Percentiles rank a stretch among this genome's conserved stretches.
Evolutionary conservation across 2,888 invertebrate genomes (phyloP).

Genomic region (Noctua fimbriata): DNA sequence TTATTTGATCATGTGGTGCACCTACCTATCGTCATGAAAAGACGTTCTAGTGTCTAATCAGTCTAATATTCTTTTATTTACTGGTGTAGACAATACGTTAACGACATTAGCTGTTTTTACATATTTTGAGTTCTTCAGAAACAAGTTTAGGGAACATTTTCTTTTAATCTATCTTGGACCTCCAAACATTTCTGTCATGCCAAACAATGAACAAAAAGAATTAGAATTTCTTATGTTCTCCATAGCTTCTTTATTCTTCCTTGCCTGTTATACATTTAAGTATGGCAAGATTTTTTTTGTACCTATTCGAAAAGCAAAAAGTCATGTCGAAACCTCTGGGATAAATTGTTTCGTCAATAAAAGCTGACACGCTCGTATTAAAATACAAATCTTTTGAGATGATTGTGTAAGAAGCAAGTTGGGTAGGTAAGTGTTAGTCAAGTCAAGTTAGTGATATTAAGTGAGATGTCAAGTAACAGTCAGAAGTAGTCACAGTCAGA

Average conservation of each 20-base stretch:
- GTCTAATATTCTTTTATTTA: not conserved
- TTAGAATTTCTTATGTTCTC: not conserved
- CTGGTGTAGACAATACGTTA: not conserved
- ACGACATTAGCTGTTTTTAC: not conserved
- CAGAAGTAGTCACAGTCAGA: slow-evolving; percentile 70
- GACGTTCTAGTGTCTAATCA: not conserved
- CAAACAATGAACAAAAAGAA: not conserved
- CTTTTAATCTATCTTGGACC: not conserved
- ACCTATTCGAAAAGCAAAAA: not conserved
- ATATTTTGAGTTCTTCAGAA: not conserved
- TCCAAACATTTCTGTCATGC: not conserved
- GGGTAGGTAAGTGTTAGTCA: slow-evolving; percentile 63
- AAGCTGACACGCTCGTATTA: not conserved
- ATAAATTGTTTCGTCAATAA: not conserved
- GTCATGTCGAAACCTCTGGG: not conserved
- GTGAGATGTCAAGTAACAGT: slow-evolving; percentile 85
- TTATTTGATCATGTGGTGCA: slow-evolving; percentile 20
- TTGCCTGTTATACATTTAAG: not conserved
- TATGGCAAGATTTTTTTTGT: not conserved
- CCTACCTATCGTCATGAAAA: slow-evolving; percentile 28
- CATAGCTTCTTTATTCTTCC: not conserved
- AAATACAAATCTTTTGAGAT: not conserved
- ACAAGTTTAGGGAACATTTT: not conserved
- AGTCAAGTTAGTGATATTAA: slow-evolving; percentile 74
- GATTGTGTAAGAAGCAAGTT: slow-evolving; percentile 34